Conservation (phyloP, 2,888 invertebrate species). For the Atherix ibis region DNA sequence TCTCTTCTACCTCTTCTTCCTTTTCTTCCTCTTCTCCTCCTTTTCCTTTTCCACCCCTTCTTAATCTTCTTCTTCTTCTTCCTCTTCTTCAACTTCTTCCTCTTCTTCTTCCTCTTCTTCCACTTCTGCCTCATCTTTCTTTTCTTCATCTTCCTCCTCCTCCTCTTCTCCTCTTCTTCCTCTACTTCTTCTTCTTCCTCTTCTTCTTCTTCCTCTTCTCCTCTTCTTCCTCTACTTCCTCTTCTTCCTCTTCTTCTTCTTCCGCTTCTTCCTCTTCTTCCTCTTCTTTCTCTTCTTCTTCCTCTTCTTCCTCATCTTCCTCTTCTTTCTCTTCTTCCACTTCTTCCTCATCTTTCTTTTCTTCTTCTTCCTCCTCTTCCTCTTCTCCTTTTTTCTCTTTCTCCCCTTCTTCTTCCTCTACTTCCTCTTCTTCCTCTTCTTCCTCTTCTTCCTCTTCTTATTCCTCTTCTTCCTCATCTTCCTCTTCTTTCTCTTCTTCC, state of each 20-base stretch:
- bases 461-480: background rate
- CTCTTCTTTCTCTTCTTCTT: background rate
- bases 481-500: background rate
- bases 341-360: background rate
- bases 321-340: background rate
- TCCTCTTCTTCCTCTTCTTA: background rate
- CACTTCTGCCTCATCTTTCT: background rate
- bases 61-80: background rate
- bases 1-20: background rate
- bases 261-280: background rate
- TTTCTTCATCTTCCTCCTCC: background rate
- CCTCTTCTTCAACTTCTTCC: background rate
- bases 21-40: background rate
- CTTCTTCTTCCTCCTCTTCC: background rate
- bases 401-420: background rate
- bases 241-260: background rate
- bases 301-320: background rate
- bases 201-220: background rate
- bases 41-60: background rate
- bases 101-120: background rate
- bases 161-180: background rate
- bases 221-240: background rate
- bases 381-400: background rate
- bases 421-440: background rate
- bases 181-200: background rate